phyloP scores from a whole-genome alignment of 2,888 invertebrate species.

The Rhagonycha lutea region DNA sequence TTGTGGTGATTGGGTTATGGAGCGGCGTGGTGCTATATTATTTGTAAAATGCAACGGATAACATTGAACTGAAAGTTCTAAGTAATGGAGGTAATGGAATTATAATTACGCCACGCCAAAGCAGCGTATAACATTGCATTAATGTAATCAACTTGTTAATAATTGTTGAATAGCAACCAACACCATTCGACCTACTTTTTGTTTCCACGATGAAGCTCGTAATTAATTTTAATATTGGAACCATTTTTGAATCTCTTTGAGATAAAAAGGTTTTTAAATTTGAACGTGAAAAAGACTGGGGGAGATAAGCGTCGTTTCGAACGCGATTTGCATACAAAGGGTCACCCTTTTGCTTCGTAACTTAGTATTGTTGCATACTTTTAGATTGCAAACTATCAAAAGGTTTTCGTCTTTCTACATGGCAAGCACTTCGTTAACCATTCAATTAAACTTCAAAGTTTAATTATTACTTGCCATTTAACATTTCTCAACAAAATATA shows the following conservation, averaged over 20 bases:
- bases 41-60: background rate
- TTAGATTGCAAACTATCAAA: slow-evolving; percentile 29
- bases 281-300: slow-evolving; percentile 27
- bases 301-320: slow-evolving; percentile 38
- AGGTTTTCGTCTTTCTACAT: slow-evolving; percentile 5
- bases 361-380: slow-evolving; percentile 36
- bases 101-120: background rate
- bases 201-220: background rate
- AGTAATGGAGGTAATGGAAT: background rate
- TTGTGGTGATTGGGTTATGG: too few relatives aligned
- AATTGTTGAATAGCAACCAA: background rate
- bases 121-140: background rate
- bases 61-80: background rate
- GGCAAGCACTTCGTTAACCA: slow-evolving; percentile 13
- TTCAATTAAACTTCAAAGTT: slow-evolving; percentile 25
- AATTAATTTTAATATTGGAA: background rate
- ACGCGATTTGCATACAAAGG: slow-evolving; percentile 42
- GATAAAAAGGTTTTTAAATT: slow-evolving; percentile 22
- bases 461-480: slow-evolving; percentile 11
- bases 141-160: background rate
- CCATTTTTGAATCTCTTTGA: background rate
- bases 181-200: background rate
- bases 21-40: too few relatives aligned
- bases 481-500: background rate
- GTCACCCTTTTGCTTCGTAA: slow-evolving; percentile 30